Evolutionary conservation across 1,140 invertebrate species (phyloP).

Genomic region (Anastatus disparis): DNA sequence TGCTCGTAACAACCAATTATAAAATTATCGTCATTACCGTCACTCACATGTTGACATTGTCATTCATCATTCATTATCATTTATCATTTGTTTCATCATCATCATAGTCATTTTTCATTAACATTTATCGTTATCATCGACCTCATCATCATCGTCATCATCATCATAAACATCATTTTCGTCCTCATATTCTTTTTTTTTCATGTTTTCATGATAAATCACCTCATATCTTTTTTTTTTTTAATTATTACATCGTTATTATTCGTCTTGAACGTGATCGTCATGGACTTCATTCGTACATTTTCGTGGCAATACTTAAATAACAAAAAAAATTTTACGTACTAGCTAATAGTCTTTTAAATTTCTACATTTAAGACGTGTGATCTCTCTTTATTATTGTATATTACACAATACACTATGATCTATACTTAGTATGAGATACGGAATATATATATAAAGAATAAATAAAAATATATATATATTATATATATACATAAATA

Average conservation of each 20-base stretch:
- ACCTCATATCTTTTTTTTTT: constrained; percentile 28
- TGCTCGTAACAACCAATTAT: no score
- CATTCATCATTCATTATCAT: constrained; percentile 6
- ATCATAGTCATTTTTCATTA: constrained; percentile 27
- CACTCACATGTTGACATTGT: constrained; percentile 17
- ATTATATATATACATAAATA: constrained; percentile 40
- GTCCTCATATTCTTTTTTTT: constrained; percentile 15
- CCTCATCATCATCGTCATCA: no score
- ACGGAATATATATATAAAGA: constrained; percentile 15
- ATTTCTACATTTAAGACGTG: constrained; percentile 68
- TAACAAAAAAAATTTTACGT: constrained; percentile 62
- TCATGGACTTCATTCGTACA: constrained; percentile 56
- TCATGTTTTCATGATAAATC: constrained; percentile 8
- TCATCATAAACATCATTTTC: constrained; percentile 35
- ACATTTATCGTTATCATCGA: constrained; percentile 44
- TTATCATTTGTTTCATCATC: constrained; percentile 3
- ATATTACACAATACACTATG: constrained; percentile 58
- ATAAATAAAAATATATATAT: constrained; percentile 17
- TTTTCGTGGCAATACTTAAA: constrained; percentile 67
- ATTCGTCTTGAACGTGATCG: constrained; percentile 50
- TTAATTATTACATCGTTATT: constrained; percentile 30
- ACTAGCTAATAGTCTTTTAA: constrained; percentile 66
- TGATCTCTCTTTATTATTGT: constrained; percentile 69
- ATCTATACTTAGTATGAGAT: constrained; percentile 63
- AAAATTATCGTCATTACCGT: constrained; percentile 22